Percentiles rank a stretch among this genome's conserved stretches.
Conservation (phyloP, 2,888 invertebrate species). For the Polyommatus icarus region DNA sequence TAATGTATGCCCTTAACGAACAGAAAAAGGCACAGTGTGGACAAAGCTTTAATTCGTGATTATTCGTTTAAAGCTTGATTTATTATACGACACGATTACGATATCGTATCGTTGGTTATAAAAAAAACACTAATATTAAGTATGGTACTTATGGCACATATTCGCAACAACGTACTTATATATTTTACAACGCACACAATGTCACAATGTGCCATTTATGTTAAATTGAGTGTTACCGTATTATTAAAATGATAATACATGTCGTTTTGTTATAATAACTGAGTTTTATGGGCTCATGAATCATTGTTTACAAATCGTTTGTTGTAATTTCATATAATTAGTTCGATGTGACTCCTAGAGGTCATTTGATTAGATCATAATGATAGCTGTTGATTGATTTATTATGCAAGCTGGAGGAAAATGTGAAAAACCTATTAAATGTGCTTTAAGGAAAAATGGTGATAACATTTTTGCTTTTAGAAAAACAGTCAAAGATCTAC, state of each 20-base stretch:
- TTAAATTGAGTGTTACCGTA: constrained; percentile 28
- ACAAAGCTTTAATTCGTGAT: too few relatives aligned
- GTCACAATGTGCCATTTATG: constrained; percentile 22
- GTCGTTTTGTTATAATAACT: constrained; percentile 27
- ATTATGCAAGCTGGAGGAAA: too few relatives aligned
- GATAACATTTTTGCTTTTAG: too few relatives aligned
- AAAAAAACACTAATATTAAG: too few relatives aligned
- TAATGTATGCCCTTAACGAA: too few relatives aligned
- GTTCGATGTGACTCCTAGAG: not conserved
- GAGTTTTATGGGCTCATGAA: not conserved
- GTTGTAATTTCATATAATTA: not conserved
- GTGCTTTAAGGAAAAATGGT: too few relatives aligned
- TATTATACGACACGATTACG: not conserved
- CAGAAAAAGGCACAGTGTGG: too few relatives aligned
- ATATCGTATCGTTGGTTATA: not conserved
- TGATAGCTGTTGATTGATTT: not conserved
- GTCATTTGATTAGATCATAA: not conserved
- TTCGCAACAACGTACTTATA: not conserved
- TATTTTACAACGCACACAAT: constrained; percentile 10
- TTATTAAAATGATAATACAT: constrained; percentile 32
- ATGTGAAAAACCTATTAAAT: too few relatives aligned
- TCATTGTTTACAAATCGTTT: constrained; percentile 2
- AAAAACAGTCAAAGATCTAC: too few relatives aligned
- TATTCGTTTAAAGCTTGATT: too few relatives aligned
- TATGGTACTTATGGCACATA: too few relatives aligned